Percentiles rank a stretch among this genome's conserved stretches.
These are phyloP conservation scores for Macrosteles quadrilineatus DNA, from an alignment of 1,140 invertebrate species.

Conservation along the genomic window DNA sequence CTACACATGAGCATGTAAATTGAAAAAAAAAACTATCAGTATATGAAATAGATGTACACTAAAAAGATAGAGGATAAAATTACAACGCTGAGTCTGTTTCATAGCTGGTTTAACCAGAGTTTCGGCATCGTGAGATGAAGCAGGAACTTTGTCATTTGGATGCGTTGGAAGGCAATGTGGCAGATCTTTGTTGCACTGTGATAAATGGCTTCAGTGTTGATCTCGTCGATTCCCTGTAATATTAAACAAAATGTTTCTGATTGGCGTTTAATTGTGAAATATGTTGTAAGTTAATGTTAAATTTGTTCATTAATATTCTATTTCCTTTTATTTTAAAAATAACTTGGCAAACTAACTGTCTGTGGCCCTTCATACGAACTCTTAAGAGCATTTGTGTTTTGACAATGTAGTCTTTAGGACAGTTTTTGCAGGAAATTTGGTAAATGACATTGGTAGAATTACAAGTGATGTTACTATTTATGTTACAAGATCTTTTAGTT, in stretches of 20 bases:
- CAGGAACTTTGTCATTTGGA: conserved; percentile 30
- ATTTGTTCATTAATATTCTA: neutral
- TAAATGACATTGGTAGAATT: too few species aligned
- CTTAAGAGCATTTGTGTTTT: neutral
- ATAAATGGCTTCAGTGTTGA: conserved; percentile 58
- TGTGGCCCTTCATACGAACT: neutral
- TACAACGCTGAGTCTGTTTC: neutral
- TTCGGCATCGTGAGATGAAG: neutral
- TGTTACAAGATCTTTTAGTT: too few species aligned
- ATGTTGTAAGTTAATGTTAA: conserved; percentile 22
- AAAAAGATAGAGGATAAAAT: neutral
- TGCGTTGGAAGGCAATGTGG: conserved; percentile 50
- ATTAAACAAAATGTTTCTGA: conserved; percentile 27
- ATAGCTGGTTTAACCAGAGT: neutral
- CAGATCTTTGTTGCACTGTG: conserved; percentile 49
- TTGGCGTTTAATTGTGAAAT: conserved; percentile 28
- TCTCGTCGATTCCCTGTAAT: conserved; percentile 69
- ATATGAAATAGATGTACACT: neutral
- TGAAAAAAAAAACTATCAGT: neutral
- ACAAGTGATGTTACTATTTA: too few species aligned
- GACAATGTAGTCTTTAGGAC: too few species aligned
- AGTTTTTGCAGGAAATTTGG: too few species aligned
- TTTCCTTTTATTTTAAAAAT: neutral
- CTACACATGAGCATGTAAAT: neutral
- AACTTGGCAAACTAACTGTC: neutral